These are phyloP conservation scores for Oeneis ivallda DNA, from an alignment of 2,888 invertebrate species.

Conservation along the genomic window DNA sequence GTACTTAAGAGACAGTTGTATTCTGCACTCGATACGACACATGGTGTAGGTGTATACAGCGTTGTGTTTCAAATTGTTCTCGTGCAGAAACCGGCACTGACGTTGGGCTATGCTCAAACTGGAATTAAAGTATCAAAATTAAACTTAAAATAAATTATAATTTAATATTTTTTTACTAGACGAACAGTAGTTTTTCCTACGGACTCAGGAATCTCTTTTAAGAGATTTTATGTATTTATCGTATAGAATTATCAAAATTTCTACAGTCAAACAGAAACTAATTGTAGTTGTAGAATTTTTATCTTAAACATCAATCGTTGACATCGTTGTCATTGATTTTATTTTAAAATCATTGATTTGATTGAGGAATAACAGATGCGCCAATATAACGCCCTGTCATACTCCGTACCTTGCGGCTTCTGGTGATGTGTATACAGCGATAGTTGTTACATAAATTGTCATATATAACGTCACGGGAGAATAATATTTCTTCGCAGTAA, in stretches of 20 bases:
- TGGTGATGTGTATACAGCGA: conserved; percentile 81
- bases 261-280: no score
- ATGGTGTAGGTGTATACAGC: conserved; percentile 86
- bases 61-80: conserved; percentile 84
- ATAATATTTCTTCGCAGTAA: conserved; percentile 80
- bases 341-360: neutral
- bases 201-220: no score
- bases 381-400: neutral
- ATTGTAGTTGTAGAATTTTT: no score
- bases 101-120: conserved; percentile 84
- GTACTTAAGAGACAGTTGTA: conserved; percentile 79
- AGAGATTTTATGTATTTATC: no score
- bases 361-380: neutral
- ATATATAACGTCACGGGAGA: conserved; percentile 80
- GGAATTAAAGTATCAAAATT: conserved; percentile 13
- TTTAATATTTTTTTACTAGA: no score
- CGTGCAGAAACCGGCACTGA: conserved; percentile 85
- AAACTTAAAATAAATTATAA: neutral
- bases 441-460: conserved; percentile 82
- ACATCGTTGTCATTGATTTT: no score
- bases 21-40: conserved; percentile 88
- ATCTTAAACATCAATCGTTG: no score
- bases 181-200: no score
- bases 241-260: no score
- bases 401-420: conserved; percentile 76